Conservation (phyloP, 2,888 invertebrate species). For the Stenurella melanura region DNA sequence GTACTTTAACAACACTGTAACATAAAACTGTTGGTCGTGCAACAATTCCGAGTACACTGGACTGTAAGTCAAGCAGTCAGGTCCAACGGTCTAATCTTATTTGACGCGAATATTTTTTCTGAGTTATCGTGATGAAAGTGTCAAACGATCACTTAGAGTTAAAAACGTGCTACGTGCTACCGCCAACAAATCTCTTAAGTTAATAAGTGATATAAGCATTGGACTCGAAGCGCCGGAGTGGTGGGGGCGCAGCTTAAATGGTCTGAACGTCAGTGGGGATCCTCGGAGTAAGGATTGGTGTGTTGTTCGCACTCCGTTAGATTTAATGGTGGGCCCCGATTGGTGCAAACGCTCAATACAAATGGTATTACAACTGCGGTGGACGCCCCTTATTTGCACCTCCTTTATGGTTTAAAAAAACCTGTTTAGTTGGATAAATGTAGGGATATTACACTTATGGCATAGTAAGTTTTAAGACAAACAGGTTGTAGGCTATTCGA, state of each 20-base stretch:
- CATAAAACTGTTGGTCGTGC: conserved; percentile 35
- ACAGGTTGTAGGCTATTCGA: conserved; percentile 65
- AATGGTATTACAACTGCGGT: conserved; percentile 66
- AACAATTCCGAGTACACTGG: conserved; percentile 23
- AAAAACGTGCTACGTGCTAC: conserved; percentile 63
- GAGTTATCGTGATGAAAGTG: conserved; percentile 34
- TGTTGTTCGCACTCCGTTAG: conserved; percentile 49
- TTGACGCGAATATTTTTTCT: conserved; percentile 22
- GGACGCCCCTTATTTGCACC: conserved; percentile 67
- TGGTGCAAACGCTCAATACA: conserved; percentile 64
- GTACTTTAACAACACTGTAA: conserved; percentile 35
- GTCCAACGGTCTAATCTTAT: neutral
- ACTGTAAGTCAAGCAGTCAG: neutral
- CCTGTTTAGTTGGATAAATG: conserved; percentile 66
- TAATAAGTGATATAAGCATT: conserved; percentile 68
- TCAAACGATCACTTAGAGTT: conserved; percentile 40
- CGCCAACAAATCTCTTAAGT: conserved; percentile 70
- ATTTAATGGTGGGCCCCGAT: conserved; percentile 57
- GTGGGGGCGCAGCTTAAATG: conserved; percentile 63
- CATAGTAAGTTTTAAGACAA: conserved; percentile 67
- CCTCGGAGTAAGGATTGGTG: conserved; percentile 60
- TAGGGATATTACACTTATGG: conserved; percentile 69
- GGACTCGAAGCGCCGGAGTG: conserved; percentile 51
- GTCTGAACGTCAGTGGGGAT: conserved; percentile 59
- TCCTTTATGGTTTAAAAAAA: conserved; percentile 63